phyloP scores from a whole-genome alignment of 2,888 invertebrate genomes.

The Didymodactylos carnosus region DNA sequence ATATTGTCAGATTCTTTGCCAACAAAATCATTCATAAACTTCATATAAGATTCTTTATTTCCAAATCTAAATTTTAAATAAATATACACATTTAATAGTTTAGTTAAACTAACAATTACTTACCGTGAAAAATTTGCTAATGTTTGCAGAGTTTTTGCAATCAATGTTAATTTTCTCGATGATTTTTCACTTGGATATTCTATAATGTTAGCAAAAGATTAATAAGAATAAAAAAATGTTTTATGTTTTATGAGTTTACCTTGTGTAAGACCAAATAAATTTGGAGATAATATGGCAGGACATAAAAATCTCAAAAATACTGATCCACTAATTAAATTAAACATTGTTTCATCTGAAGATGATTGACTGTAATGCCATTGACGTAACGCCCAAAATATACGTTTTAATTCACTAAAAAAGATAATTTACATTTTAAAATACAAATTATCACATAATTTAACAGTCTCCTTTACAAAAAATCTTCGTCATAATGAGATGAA shows the following conservation, averaged over 20 bases:
- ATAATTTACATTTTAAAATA: background rate
- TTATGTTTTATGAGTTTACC: background rate
- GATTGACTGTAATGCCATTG: too few species aligned
- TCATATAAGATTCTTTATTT: background rate
- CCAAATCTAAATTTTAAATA: background rate
- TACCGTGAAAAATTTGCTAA: conserved; percentile 71
- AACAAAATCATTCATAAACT: background rate
- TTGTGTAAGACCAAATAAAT: conserved; percentile 71
- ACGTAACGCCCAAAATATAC: background rate
- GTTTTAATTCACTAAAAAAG: background rate
- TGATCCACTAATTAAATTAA: conserved; percentile 58
- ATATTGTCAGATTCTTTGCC: background rate
- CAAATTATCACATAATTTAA: background rate
- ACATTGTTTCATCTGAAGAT: background rate
- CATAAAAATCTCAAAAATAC: conserved; percentile 82
- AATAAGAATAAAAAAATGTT: background rate
- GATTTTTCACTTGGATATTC: conserved; percentile 76
- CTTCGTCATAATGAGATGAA: too few species aligned
- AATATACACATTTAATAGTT: too few species aligned
- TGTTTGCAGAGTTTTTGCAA: conserved; percentile 81
- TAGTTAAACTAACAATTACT: background rate
- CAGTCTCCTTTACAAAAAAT: too few species aligned
- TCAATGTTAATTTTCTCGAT: conserved; percentile 69
- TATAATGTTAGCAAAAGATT: too few species aligned
- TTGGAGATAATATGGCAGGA: conserved; percentile 76